These are phyloP conservation scores for Margaritifera margaritifera DNA, from an alignment of 2,888 invertebrate species.

Conservation along the genomic window DNA sequence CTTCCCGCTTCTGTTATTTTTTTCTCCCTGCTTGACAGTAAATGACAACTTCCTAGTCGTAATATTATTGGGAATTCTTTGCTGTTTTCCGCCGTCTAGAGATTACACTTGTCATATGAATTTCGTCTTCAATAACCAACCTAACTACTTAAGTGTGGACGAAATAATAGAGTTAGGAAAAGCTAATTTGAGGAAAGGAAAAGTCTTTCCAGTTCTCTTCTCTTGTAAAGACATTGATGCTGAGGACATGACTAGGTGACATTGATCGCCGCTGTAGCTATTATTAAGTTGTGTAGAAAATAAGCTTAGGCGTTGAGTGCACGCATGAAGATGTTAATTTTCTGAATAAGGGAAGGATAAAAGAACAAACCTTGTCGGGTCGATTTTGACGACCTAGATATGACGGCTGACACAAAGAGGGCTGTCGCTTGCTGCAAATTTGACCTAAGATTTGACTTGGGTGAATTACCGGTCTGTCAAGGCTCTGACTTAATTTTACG, in stretches of 20 bases:
- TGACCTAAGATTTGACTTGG: slow-evolving; percentile 20
- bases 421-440: background rate
- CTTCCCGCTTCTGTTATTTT: no score
- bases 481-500: no score
- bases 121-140: slow-evolving; percentile 23
- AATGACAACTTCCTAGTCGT: no score
- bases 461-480: no score
- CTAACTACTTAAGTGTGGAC: slow-evolving; percentile 25
- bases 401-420: slow-evolving; percentile 13
- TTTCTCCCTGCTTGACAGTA: no score
- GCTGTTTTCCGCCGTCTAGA: background rate
- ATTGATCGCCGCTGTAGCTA: slow-evolving; percentile 40
- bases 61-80: no score
- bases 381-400: slow-evolving; percentile 22
- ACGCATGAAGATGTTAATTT: slow-evolving; percentile 38
- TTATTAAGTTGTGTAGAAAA: slow-evolving; percentile 43
- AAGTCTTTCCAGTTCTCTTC: slow-evolving; percentile 36
- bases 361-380: slow-evolving; percentile 25
- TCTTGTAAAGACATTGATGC: slow-evolving; percentile 37
- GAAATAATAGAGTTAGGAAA: slow-evolving; percentile 41
- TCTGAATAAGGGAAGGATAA: slow-evolving; percentile 22
- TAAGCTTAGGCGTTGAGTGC: slow-evolving; percentile 34
- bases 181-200: slow-evolving; percentile 38
- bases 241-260: slow-evolving; percentile 32
- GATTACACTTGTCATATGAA: slow-evolving; percentile 40